A percentile compares a stretch with the other conserved stretches of the same genome.
Evolutionary conservation across 1,140 invertebrate genomes (phyloP).

Genomic region (Polypedilum vanderplanki): DNA sequence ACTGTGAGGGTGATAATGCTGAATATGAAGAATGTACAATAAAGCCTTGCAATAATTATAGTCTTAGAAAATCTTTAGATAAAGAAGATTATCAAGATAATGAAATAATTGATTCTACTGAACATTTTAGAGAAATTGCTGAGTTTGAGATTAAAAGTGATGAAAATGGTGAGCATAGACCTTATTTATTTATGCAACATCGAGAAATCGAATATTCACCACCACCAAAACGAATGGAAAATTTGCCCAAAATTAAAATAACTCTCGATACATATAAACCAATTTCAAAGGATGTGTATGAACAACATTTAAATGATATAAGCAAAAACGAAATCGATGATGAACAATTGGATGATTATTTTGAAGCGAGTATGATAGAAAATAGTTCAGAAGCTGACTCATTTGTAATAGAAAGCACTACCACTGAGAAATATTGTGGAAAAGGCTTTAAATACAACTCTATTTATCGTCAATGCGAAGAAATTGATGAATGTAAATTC

Average conservation of each 20-base stretch:
- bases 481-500: conserved; percentile 3
- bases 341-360: conserved; percentile 11
- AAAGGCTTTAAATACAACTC: not conserved
- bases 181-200: conserved; percentile 6
- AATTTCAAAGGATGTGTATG: not conserved
- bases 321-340: not conserved
- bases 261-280: not conserved
- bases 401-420: not conserved
- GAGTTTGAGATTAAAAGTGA: not conserved
- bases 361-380: not conserved
- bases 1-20: not conserved
- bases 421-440: not conserved
- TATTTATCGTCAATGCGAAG: not conserved
- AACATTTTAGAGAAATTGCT: not conserved
- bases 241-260: not conserved
- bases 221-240: not conserved
- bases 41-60: not conserved
- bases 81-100: not conserved
- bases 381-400: not conserved
- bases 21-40: not conserved
- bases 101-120: not conserved
- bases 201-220: not conserved
- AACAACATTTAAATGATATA: not conserved
- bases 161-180: not conserved
- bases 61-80: not conserved